Evolutionary conservation across 2,797 vertebrate species (phyloP).

Genomic region (Chaunax sp.): DNA sequence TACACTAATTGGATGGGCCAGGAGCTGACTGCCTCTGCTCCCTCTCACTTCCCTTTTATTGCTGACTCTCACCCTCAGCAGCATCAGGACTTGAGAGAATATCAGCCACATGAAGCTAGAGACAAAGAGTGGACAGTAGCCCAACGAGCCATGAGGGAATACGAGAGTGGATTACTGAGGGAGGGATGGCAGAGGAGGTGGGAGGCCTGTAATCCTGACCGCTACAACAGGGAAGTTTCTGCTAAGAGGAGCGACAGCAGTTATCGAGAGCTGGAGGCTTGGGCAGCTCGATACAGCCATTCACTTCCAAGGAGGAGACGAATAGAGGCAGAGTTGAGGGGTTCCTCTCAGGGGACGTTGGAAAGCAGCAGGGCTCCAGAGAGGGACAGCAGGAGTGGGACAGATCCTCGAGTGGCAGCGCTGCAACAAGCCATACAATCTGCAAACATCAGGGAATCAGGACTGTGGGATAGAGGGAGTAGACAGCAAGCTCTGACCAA

Average conservation of each 20-base stretch:
- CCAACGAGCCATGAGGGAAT: conserved; percentile 59
- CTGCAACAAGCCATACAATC: conserved; percentile 58
- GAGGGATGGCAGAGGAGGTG: conserved; percentile 72
- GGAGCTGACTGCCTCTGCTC: conserved; percentile 35
- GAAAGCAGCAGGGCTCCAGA: conserved; percentile 54
- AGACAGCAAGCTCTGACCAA: conserved; percentile 42
- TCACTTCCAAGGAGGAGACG: conserved; percentile 77
- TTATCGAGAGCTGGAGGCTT: conserved; percentile 78
- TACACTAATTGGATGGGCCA: conserved; percentile 68
- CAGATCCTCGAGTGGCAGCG: conserved; percentile 43
- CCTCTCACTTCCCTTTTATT: conserved; percentile 68
- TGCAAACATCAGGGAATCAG: conserved; percentile 55
- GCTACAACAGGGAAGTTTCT: conserved; percentile 62
- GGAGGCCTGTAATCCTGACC: conserved; percentile 61
- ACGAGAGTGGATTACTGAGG: conserved; percentile 63
- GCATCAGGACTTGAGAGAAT: conserved; percentile 55
- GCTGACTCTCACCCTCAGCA: conserved; percentile 56
- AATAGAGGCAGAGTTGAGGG: conserved; percentile 70
- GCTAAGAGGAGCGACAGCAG: conserved; percentile 71
- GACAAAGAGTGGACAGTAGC: conserved; percentile 67
- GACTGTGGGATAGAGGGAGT: conserved; percentile 57
- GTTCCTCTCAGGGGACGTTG: conserved; percentile 49
- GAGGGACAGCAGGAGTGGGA: conserved; percentile 43
- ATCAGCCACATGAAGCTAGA: conserved; percentile 55
- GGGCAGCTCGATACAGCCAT: conserved; percentile 79